phyloP scores from a whole-genome alignment of 53 echinoderm and acorn worm species.

The Arbacia lixula region DNA sequence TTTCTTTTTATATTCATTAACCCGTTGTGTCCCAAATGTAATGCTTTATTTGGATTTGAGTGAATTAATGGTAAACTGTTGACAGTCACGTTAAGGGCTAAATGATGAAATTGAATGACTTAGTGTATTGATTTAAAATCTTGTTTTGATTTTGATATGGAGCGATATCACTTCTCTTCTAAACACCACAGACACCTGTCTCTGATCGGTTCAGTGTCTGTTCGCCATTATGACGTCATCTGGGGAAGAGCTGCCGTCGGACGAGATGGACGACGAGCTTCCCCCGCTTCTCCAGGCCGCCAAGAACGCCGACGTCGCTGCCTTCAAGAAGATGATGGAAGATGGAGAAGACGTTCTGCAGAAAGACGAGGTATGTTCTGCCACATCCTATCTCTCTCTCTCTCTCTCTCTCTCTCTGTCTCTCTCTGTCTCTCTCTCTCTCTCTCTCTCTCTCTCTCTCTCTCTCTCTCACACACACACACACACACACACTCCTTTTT shows the following conservation, averaged over 20 bases:
- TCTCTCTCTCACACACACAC: not conserved
- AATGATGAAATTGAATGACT: too few species aligned
- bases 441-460: not conserved
- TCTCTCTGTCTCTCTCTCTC: not conserved
- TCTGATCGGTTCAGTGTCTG: too few species aligned
- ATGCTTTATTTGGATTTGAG: too few species aligned
- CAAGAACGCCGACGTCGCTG: slow-evolving; percentile 73
- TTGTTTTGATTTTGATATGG: too few species aligned
- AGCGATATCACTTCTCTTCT: too few species aligned
- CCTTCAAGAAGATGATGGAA: slow-evolving; percentile 76
- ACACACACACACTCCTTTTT: not conserved
- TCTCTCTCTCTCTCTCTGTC: not conserved
- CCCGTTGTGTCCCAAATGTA: too few species aligned
- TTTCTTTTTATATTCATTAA: too few species aligned
- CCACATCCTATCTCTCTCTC: not conserved
- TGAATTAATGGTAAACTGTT: too few species aligned
- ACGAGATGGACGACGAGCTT: slow-evolving; percentile 62
- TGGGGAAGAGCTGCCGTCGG: slow-evolving; percentile 27
- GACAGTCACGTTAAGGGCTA: too few species aligned
- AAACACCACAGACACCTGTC: too few species aligned
- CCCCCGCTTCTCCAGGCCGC: slow-evolving; percentile 73
- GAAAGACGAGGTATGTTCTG: slow-evolving; percentile 74
- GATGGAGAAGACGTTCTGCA: slow-evolving; percentile 75
- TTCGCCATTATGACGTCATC: slow-evolving; percentile 12
- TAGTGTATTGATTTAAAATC: too few species aligned